Evolutionary conservation across 2,797 vertebrate species (phyloP), one percentile per base, ranked within the genome.

Genomic region (Coregonus suidteri): DNA sequence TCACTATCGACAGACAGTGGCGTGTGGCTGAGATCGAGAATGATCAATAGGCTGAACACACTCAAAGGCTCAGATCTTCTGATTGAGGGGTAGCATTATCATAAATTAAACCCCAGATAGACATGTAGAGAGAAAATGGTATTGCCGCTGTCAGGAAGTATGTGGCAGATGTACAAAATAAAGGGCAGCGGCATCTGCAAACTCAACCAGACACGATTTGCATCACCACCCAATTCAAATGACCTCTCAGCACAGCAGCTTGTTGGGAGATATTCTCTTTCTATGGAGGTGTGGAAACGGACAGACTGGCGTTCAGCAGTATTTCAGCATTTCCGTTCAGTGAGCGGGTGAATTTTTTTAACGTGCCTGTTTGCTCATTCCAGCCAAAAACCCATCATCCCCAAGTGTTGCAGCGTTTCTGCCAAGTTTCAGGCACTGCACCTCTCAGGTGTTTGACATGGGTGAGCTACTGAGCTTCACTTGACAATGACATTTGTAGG

Each of bases 201-300:
- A 64, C 54, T 62, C 67, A 70, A 70, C 34, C 75, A 76, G 56
- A 52, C 76, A 72, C 1, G 16, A 64, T 34, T 62, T 69, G 66
- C 53, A 70, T 69, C 53, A 37, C 66, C 54, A 31, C 34, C 77
- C 25, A 70, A 76, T 69, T 78, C 64, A 73, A 74, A 77, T 54
- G 11, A 73, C 70, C 76, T 66, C 70, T 77, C 30, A 47, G 70
- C 71, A 67, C 30, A 25, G 59, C 76, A 73, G 70, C 62, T 77
- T 73, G 76, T n/a, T 73, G 59, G 47, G 69, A 3, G 20, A 51
- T 41, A 51, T 18, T 51, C 0, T 41, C 30, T 52, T 52, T 67
- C 3, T 56, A 34, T 75, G 62, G 37, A 65, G n/a, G 75, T 59
- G 37, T 64, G 54, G 75, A 16, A 7, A 52, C 9, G 54, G 68